Base-by-base conservation (phyloP, 2,113 vertebrate genomes). In the Rattus rattus region DNA sequence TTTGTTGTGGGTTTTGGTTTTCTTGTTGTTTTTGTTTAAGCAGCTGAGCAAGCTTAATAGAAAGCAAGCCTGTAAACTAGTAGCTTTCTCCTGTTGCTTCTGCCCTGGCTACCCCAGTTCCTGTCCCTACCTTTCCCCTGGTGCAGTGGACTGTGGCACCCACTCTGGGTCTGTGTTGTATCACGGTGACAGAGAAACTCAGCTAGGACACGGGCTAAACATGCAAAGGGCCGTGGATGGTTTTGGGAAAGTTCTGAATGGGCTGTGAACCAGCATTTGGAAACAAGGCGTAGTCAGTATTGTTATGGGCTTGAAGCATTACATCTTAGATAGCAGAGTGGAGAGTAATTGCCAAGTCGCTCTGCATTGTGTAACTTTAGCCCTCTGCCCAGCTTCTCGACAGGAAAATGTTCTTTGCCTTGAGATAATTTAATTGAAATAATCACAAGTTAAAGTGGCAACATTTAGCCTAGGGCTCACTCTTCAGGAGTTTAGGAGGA, bases 351-450 rank as follows among this genome's bases (percentile, higher is more conserved):
- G 17, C 79, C 54, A 33, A 92, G 33, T 14, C 49, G 8, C 24
- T 30, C 33, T 20, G 49, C 39, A 39, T 43, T 59, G 7, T 94
- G 30, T 94, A 52, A 75, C 47, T 90, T 4, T 14, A 70, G 54
- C 26, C 28, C 9, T 80, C 36, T 49, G 91, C 86, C 77, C 52
- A 33, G 30, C 49, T 76, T 26, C 76, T 80, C 91, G 77, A 39
- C 77, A 89, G 92, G 80, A 83, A 95, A 80, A 61, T 36, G 90
- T 91, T 88, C 39, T 36, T 75, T 95, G 49, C 69, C 49, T 83
- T 80, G 52, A 81, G 22, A 59, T 49, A 75, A 77, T 85, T 54
- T 92, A 20, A 24, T 65, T 17, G 54, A 81, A 24, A 24, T n/a
- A n/a, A 20, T 16, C 52, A 24, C 47, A 79, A 17, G 33, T 54